Conservation (phyloP, 2,113 vertebrate genomes). For the Thamnophis sirtalis region DNA sequence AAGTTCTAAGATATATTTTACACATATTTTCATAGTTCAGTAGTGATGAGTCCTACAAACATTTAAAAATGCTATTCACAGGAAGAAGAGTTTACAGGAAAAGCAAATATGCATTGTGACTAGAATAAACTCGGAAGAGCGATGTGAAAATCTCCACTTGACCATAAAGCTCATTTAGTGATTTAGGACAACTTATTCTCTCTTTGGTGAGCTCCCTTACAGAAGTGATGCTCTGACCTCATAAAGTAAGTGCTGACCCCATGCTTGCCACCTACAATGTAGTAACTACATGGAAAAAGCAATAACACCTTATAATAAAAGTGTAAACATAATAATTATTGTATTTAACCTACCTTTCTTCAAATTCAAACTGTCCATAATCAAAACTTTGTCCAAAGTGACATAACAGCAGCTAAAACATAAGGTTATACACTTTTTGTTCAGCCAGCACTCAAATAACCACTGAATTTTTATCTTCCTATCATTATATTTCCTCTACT, state of each 20-base stretch:
- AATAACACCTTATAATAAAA: background rate
- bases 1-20: background rate
- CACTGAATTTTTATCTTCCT: slow-evolving; percentile 39
- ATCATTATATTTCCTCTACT: slow-evolving; percentile 31
- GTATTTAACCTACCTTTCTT: background rate
- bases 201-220: background rate
- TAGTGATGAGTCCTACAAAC: background rate
- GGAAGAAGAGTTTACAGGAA: background rate
- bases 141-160: background rate
- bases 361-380: background rate
- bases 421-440: background rate
- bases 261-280: background rate
- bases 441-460: slow-evolving; percentile 25
- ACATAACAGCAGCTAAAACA: background rate
- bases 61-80: background rate
- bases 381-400: background rate
- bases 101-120: background rate
- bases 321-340: background rate
- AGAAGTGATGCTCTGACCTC: background rate
- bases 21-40: background rate
- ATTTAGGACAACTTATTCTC: background rate
- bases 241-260: background rate
- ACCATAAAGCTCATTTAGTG: background rate
- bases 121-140: background rate
- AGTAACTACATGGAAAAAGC: background rate